Percentiles rank a stretch among this genome's conserved stretches.
Conservation (phyloP, 2,888 invertebrate species). For the Euclidia mi region DNA sequence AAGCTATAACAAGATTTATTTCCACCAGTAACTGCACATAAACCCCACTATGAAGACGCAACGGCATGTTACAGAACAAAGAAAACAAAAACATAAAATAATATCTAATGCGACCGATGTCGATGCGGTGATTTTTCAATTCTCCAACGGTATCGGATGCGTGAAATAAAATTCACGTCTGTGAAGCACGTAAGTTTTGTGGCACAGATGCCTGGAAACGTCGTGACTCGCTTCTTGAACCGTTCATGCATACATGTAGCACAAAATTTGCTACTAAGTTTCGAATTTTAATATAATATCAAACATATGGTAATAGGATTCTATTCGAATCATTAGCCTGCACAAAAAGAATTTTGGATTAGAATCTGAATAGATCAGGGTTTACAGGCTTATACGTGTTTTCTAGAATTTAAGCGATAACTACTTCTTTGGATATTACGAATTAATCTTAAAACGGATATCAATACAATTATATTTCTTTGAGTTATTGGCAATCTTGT, state of each 20-base stretch:
- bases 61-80: conserved; percentile 11
- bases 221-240: conserved; percentile 51
- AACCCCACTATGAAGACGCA: background rate
- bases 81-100: conserved; percentile 20
- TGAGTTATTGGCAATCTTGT: too few relatives aligned
- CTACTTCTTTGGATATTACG: too few relatives aligned
- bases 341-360: background rate
- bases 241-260: conserved; percentile 24
- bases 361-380: too few relatives aligned
- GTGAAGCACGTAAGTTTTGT: conserved; percentile 66
- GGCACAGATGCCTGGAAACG: conserved; percentile 61
- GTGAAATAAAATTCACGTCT: conserved; percentile 75
- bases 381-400: too few relatives aligned
- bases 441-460: too few relatives aligned
- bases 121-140: conserved; percentile 66
- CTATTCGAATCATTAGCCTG: conserved; percentile 3
- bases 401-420: too few relatives aligned
- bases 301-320: conserved; percentile 22
- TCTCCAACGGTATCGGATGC: conserved; percentile 64
- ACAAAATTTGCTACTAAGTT: conserved; percentile 52
- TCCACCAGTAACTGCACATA: too few relatives aligned
- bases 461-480: too few relatives aligned
- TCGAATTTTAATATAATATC: conserved; percentile 53
- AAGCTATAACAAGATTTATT: too few relatives aligned
- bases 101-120: conserved; percentile 47